Conservation (phyloP, 1,140 invertebrate species). For the Gryllus bimaculatus region DNA sequence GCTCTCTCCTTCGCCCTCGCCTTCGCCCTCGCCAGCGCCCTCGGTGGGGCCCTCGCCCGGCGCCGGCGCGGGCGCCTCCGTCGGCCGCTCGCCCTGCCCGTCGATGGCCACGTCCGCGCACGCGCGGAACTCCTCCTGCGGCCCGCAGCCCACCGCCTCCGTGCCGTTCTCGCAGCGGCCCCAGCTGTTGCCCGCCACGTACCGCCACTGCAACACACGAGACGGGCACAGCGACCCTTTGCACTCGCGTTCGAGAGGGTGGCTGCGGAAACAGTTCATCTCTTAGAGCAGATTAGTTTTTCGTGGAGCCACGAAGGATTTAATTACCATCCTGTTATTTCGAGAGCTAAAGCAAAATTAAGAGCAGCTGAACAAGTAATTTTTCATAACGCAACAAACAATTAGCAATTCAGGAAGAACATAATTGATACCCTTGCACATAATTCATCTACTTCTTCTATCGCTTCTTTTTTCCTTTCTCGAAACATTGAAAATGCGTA, state of each 20-base stretch:
- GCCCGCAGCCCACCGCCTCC: slow-evolving; percentile 31
- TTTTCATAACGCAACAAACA: too few relatives aligned
- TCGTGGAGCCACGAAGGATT: too few relatives aligned
- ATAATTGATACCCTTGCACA: too few relatives aligned
- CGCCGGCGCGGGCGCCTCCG: slow-evolving; percentile 20
- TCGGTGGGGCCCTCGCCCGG: slow-evolving; percentile 25
- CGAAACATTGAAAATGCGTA: too few relatives aligned
- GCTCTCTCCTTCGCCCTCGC: slow-evolving; percentile 23
- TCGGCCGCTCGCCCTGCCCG: slow-evolving; percentile 27
- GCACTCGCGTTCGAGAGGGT: not conserved
- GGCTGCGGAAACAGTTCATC: too few relatives aligned
- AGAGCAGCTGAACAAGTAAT: too few relatives aligned
- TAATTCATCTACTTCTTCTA: too few relatives aligned
- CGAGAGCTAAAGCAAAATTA: too few relatives aligned
- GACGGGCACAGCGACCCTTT: not conserved
- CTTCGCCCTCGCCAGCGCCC: slow-evolving; percentile 21
- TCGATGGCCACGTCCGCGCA: slow-evolving; percentile 36
- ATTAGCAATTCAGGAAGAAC: too few relatives aligned
- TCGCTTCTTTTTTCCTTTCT: too few relatives aligned
- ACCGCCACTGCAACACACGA: slow-evolving; percentile 74
- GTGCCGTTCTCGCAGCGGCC: slow-evolving; percentile 28
- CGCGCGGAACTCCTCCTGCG: slow-evolving; percentile 37
- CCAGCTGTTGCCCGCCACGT: slow-evolving; percentile 40
- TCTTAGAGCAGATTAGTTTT: too few relatives aligned
- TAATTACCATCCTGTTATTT: too few relatives aligned